These are phyloP conservation scores for Microctonus hyperodae DNA, from an alignment of 2,888 invertebrate species.

Conservation along the genomic window DNA sequence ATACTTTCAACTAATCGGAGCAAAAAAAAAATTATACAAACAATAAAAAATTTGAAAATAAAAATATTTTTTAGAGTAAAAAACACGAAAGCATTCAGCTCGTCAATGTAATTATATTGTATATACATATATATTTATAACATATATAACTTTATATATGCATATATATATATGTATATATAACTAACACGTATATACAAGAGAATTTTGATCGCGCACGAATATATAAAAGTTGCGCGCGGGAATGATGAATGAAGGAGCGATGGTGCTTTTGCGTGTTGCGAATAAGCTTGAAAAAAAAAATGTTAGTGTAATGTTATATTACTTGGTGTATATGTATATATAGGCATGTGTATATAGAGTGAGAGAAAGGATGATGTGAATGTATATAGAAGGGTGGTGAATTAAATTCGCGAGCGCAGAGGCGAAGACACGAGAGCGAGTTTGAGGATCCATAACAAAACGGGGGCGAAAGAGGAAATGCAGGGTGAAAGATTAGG, in stretches of 20 bases:
- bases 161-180: conserved; percentile 22
- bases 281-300: conserved; percentile 17
- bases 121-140: conserved; percentile 26
- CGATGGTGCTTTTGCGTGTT: conserved; percentile 62
- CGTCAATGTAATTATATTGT: conserved; percentile 39
- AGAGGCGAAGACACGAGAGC: background rate
- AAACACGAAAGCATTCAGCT: conserved; percentile 27
- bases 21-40: background rate
- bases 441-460: background rate
- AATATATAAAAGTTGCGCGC: conserved; percentile 39
- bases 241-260: conserved; percentile 61
- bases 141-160: too few species aligned
- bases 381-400: background rate
- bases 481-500: conserved; percentile 27
- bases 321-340: conserved; percentile 5
- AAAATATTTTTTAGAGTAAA: background rate
- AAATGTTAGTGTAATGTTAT: background rate
- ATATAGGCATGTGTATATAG: background rate
- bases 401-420: background rate
- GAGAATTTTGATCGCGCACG: conserved; percentile 42
- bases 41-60: background rate
- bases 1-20: background rate
- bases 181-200: too few species aligned
- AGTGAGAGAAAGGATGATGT: background rate
- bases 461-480: background rate